phyloP scores from a whole-genome alignment of 2,797 vertebrate genomes.

The Artibeus jamaicensis region DNA sequence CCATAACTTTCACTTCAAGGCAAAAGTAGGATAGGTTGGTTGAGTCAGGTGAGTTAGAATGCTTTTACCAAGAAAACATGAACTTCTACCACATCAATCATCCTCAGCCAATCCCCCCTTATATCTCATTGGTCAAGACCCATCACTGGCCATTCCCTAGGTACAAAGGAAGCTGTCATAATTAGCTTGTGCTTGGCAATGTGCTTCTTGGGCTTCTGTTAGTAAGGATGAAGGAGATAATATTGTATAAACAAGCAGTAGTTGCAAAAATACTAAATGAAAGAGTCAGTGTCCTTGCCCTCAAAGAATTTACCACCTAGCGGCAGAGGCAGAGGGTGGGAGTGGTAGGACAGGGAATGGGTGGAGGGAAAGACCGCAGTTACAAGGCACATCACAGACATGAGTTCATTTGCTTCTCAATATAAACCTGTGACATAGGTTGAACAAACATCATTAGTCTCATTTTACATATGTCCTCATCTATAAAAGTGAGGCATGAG shows the following conservation, averaged over 20 bases:
- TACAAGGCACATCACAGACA: neutral
- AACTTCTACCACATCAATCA: neutral
- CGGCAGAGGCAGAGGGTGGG: neutral
- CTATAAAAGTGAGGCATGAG: neutral
- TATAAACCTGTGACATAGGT: neutral
- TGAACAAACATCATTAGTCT: neutral
- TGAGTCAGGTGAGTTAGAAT: neutral
- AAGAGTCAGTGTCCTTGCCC: neutral
- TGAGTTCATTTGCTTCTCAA: neutral
- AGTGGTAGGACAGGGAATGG: rapidly evolving
- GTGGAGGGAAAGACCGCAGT: neutral
- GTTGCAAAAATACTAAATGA: neutral
- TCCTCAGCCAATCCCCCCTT: neutral
- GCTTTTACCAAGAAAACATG: neutral
- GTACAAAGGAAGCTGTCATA: neutral
- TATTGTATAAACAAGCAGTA: neutral
- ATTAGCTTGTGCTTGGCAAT: neutral
- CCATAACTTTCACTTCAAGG: neutral
- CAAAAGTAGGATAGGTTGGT: neutral
- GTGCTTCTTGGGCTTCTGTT: neutral
- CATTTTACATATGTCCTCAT: neutral
- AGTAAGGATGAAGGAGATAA: neutral
- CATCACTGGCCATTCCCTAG: neutral
- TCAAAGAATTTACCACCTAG: neutral
- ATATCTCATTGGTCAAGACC: neutral